phyloP scores from a whole-genome alignment of 2,797 vertebrate genomes.

The Etheostoma perlongum region DNA sequence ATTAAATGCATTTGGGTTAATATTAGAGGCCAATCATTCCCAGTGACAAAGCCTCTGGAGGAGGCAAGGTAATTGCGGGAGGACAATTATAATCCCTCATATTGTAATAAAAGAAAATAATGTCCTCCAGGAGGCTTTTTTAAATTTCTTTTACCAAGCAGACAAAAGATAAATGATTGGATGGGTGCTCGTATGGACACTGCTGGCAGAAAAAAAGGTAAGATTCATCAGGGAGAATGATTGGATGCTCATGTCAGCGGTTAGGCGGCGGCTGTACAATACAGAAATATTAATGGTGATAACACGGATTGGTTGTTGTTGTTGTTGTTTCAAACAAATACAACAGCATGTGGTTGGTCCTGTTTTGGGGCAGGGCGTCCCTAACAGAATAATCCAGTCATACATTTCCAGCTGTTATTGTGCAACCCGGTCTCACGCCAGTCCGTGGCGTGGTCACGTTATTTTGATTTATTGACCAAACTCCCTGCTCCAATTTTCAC shows the following conservation, averaged over 20 bases:
- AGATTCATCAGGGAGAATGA: conserved; percentile 65
- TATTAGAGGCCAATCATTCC: conserved; percentile 86
- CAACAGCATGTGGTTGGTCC: neutral
- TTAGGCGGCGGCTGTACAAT: conserved; percentile 20
- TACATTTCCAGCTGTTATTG: too few relatives aligned
- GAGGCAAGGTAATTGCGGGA: conserved; percentile 81
- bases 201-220: conserved; percentile 55
- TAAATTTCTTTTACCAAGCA: conserved; percentile 34
- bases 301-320: conserved; percentile 6
- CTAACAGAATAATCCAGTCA: neutral
- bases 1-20: conserved; percentile 87
- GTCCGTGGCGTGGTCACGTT: too few relatives aligned
- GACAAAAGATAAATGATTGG: conserved; percentile 80
- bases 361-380: neutral
- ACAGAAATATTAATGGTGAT: conserved; percentile 26
- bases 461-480: too few relatives aligned
- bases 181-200: conserved; percentile 57
- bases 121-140: conserved; percentile 75
- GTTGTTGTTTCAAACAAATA: conserved; percentile 5
- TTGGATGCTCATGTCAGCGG: conserved; percentile 48
- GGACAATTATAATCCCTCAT: conserved; percentile 86
- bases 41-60: conserved; percentile 81
- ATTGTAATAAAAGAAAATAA: conserved; percentile 84
- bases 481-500: too few relatives aligned
- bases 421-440: too few relatives aligned